Conservation (phyloP, 2,888 invertebrate genomes). For the Cantharis lateralis region DNA sequence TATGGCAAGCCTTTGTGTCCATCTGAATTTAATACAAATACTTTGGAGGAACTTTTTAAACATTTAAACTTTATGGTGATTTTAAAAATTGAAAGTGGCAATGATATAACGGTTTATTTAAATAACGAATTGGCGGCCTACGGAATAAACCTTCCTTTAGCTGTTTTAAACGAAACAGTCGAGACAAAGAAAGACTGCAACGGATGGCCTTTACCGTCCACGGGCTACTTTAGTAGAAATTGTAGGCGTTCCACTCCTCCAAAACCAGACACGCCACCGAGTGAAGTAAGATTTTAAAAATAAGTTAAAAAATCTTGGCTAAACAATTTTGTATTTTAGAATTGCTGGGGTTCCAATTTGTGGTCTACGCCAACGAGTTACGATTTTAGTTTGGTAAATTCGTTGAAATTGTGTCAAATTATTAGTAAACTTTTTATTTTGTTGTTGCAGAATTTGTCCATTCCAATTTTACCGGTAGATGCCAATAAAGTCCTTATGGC, state of each 20-base stretch:
- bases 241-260: conserved; percentile 47
- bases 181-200: conserved; percentile 17
- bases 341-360: conserved; percentile 6
- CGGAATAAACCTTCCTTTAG: conserved; percentile 43
- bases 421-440: neutral
- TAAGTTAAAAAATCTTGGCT: neutral
- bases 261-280: conserved; percentile 58
- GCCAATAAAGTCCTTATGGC: conserved; percentile 48
- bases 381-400: conserved; percentile 27
- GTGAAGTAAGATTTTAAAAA: conserved; percentile 47
- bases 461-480: conserved; percentile 49
- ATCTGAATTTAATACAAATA: conserved; percentile 45
- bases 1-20: conserved; percentile 48
- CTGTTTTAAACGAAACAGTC: conserved; percentile 29
- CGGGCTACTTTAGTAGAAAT: conserved; percentile 27
- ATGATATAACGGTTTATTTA: conserved; percentile 54
- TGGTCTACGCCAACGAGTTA: conserved; percentile 32
- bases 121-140: conserved; percentile 57
- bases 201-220: conserved; percentile 42
- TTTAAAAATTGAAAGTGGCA: conserved; percentile 50
- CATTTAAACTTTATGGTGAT: conserved; percentile 50
- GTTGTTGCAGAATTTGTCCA: conserved; percentile 44
- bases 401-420: neutral
- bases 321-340: neutral
- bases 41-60: conserved; percentile 49